These are phyloP conservation scores for Therioaphis trifolii DNA, from an alignment of 2,888 invertebrate genomes.

Conservation along the genomic window DNA sequence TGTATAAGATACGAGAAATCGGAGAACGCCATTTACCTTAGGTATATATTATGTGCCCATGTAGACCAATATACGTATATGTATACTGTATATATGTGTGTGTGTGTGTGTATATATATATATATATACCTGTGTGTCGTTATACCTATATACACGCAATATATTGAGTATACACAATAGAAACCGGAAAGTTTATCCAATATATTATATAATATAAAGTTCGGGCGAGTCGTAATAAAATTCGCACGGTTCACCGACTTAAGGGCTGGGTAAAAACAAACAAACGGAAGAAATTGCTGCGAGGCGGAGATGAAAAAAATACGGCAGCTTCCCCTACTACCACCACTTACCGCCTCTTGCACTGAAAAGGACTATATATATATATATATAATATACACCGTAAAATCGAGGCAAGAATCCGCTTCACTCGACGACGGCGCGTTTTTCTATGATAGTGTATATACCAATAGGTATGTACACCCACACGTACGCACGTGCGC, in stretches of 20 bases:
- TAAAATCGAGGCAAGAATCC: conserved; percentile 45
- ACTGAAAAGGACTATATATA: neutral
- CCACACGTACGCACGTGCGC: no score
- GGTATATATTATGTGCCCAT: no score
- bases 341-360: neutral
- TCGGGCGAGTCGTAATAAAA: conserved; percentile 45
- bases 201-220: conserved; percentile 2
- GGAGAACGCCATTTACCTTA: conserved; percentile 38
- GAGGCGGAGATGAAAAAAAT: neutral
- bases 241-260: neutral
- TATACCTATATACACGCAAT: neutral
- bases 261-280: conserved; percentile 9
- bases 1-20: conserved; percentile 19
- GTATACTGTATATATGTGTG: neutral
- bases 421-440: neutral
- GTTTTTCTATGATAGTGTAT: neutral
- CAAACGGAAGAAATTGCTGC: conserved; percentile 11
- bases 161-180: neutral
- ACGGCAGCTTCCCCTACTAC: neutral
- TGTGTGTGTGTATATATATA: neutral
- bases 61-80: neutral
- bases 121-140: neutral
- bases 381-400: conserved; percentile 19
- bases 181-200: conserved; percentile 37
- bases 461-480: no score